Evolutionary conservation across 2,797 vertebrate species (phyloP), one percentile per base, ranked within the genome.

Genomic region (Falco naumanni): DNA sequence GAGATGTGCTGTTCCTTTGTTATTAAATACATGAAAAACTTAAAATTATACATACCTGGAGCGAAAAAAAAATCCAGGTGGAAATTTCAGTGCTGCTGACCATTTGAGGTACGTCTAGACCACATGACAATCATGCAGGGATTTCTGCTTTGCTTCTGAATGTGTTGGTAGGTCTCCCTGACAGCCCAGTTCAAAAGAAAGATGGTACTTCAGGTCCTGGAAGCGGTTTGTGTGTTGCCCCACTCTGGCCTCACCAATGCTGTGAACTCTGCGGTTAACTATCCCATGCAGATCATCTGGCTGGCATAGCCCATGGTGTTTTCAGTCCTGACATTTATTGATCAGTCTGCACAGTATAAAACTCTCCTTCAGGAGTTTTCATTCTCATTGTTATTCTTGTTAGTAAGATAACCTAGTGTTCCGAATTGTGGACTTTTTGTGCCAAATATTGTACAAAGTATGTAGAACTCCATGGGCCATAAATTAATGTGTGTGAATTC

Each of bases 121-220:
- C 25, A 26, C 0, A 2, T 45, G 22, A 69, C 0, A 2, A 47
- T 50, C 41, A 76, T 3, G 4, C 5, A 57, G 21, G 19, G 20
- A 85, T 85, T 89, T 85, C 66, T 91, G n/a, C 22, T 65, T 75
- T 65, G 16, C 14, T 77, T 89, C 34, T 65, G 54, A 45, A 37
- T 8, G 17, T 26, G 6, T 33, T 69, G 33, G 43, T 61, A 72
- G 34, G 6, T 54, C 16, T 83, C 26, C 20, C 34, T 50, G 71
- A 65, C 33, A 54, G 43, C 14, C 31, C 18, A 43, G 50, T 43
- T 79, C n/a, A 39, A 83, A 89, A 43, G 17, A 45, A 80, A 82
- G 8, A 39, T 87, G 29, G 33, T 68, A 56, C 45, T 18, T 93
- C 13, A n/a, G 18, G 33, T 65, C 26, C 71, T 94, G 48, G 68